Conservation (phyloP, 2,113 vertebrate species). For the Crotalus tigris region DNA sequence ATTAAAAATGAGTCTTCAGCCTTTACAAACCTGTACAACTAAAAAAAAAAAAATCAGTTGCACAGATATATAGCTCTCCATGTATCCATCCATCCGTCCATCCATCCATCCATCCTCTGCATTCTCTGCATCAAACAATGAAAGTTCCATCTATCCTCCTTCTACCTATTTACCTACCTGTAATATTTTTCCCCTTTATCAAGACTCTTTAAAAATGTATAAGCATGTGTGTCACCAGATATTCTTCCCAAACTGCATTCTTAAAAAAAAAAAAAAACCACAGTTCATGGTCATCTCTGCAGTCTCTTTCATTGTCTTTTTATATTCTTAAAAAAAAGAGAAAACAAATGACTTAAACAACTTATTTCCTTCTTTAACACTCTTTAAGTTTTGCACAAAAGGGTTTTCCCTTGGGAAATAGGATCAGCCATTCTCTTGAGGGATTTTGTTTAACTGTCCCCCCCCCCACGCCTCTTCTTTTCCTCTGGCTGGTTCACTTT, state of each 20-base stretch:
- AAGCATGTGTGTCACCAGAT: not conserved
- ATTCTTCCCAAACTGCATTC: not conserved
- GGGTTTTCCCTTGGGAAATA: constrained; percentile 15
- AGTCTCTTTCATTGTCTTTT: not conserved
- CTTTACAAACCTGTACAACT: not conserved
- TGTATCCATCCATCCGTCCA: not conserved
- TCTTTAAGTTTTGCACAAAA: not conserved
- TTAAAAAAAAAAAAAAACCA: not conserved
- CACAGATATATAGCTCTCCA: not conserved
- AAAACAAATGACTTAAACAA: not conserved
- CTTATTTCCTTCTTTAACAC: too few species aligned
- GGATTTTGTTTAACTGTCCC: not conserved
- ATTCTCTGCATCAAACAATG: not conserved
- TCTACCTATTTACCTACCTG: not conserved
- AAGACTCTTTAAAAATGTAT: not conserved
- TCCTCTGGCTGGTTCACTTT: constrained; percentile 7
- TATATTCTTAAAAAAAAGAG: not conserved
- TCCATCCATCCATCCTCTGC: not conserved
- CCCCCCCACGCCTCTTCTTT: not conserved
- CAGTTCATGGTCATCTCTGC: not conserved
- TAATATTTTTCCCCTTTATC: not conserved
- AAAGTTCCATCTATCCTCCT: not conserved
- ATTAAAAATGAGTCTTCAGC: not conserved
- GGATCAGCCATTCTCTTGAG: not conserved
- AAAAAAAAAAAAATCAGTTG: not conserved